Conservation (phyloP, 2,888 invertebrate species). For the Epiblema foenella region DNA sequence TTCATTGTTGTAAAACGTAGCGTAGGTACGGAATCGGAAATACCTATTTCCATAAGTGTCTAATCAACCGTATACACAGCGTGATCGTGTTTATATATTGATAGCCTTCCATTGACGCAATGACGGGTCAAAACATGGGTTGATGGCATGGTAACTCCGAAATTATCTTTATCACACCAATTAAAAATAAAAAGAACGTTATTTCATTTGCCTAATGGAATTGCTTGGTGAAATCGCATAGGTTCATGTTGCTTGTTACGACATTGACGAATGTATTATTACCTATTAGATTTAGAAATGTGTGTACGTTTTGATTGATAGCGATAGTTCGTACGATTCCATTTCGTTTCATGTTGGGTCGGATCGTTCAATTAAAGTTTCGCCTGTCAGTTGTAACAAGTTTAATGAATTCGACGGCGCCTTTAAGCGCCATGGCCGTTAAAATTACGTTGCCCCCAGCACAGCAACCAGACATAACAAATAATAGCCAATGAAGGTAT, state of each 20-base stretch:
- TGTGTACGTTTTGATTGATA: conserved; percentile 9
- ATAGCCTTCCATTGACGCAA: conserved; percentile 68
- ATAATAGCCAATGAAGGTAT: conserved; percentile 40
- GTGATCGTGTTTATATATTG: conserved; percentile 47
- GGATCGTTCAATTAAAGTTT: conserved; percentile 1
- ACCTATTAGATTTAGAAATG: conserved; percentile 17
- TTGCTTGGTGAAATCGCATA: conserved; percentile 9
- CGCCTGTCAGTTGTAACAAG: background rate
- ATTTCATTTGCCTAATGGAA: background rate
- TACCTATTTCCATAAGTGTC: background rate
- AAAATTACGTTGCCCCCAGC: conserved; percentile 1
- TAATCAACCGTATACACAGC: conserved; percentile 5
- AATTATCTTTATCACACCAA: conserved; percentile 36
- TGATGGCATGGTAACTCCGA: conserved; percentile 45
- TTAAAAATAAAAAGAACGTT: conserved; percentile 12
- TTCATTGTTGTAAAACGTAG: background rate
- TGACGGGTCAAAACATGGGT: conserved; percentile 58
- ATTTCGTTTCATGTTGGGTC: background rate
- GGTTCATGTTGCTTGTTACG: conserved; percentile 3
- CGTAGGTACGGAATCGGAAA: background rate
- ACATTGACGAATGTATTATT: conserved; percentile 4
- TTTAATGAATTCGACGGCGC: background rate
- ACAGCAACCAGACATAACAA: conserved; percentile 42
- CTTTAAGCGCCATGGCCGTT: background rate
- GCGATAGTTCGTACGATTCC: background rate